Base-by-base conservation (phyloP, 2,797 vertebrate species). In the Microctenopoma steveboyesi region DNA sequence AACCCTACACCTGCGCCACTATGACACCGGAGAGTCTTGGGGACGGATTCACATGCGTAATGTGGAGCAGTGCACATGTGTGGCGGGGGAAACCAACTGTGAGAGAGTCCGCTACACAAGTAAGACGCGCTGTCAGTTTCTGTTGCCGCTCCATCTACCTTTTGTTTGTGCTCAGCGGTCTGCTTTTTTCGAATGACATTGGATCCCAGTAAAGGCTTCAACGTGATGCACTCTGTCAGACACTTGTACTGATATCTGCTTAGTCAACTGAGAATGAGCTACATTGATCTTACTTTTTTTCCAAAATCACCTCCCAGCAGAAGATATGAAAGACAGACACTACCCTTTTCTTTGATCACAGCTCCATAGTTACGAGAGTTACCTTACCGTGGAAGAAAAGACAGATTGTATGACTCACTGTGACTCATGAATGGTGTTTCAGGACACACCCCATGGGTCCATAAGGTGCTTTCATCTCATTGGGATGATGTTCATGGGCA, bases 21-120 rank as follows among this genome's bases (percentile, higher is more conserved):
- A 98, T 88, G 94, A 96, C 83, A 77, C 7, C 3, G 96, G 94
- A 10, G 87, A 85, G 47, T 94, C 86, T 58, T 99, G 97, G 97
- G 90, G 95, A 77, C 95, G 95, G 9, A 95, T 96, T 79, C 90
- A 93, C 42, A 74, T 82, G 27, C 96, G 95, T 18, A 91, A 28
- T 0, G 95, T 97, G 85, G 94, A 98, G 63, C 89, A 91, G 74
- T 99, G 98, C 78, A 11, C 4, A 0, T 99, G 98, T 27, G 40
- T 46, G 3, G 63, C 83, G 0, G 88, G 95, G 37, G 87, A 68
- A 35, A 87, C 63, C 0, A 35, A 35, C 62, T 99, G 97, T 15
- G 46, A 85, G 51, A 83, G 40, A 12, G 86, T 90, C 1, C 87
- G 40, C n/a, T 95, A 96, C 85, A 93, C 80, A 90, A 91, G 98